These are phyloP conservation scores for Mechanitis messenoides DNA, from an alignment of 2,888 invertebrate species.

Conservation along the genomic window DNA sequence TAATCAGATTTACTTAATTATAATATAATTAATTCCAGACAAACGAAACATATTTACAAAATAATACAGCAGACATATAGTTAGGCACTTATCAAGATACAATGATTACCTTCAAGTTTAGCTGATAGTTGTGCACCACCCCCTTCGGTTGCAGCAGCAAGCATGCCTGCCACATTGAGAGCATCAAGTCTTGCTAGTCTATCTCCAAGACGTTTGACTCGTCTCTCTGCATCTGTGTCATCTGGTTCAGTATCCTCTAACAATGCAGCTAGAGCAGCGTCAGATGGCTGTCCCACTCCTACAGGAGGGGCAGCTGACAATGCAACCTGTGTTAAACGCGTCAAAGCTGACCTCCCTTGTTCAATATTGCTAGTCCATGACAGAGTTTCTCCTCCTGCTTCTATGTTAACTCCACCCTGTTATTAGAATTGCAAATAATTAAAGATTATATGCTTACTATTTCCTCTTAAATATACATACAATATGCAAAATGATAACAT, in stretches of 20 bases:
- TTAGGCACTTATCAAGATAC: not conserved
- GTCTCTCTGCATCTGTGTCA: conserved; percentile 87
- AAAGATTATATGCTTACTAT: too few relatives aligned
- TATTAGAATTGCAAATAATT: not conserved
- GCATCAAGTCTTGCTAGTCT: conserved; percentile 83
- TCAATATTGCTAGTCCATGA: conserved; percentile 34
- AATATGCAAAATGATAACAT: too few relatives aligned
- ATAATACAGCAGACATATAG: conserved; percentile 36
- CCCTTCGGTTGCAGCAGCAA: conserved; percentile 81
- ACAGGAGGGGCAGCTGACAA: conserved; percentile 86
- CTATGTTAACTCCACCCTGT: conserved; percentile 30
- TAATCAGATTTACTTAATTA: too few relatives aligned
- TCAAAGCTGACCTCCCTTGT: conserved; percentile 28
- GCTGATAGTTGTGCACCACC: conserved; percentile 79
- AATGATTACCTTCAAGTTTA: conserved; percentile 45
- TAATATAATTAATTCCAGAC: too few relatives aligned
- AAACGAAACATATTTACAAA: too few relatives aligned
- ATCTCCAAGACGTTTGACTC: conserved; percentile 83
- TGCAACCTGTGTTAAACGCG: conserved; percentile 31
- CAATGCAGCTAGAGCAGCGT: conserved; percentile 79
- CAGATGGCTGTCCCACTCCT: conserved; percentile 84
- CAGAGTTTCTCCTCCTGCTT: conserved; percentile 36
- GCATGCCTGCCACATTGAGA: conserved; percentile 88
- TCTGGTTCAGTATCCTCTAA: conserved; percentile 87
- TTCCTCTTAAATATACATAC: too few relatives aligned